phyloP scores from a whole-genome alignment of 2,888 invertebrate species.

The Cryptocephalus primarius region DNA sequence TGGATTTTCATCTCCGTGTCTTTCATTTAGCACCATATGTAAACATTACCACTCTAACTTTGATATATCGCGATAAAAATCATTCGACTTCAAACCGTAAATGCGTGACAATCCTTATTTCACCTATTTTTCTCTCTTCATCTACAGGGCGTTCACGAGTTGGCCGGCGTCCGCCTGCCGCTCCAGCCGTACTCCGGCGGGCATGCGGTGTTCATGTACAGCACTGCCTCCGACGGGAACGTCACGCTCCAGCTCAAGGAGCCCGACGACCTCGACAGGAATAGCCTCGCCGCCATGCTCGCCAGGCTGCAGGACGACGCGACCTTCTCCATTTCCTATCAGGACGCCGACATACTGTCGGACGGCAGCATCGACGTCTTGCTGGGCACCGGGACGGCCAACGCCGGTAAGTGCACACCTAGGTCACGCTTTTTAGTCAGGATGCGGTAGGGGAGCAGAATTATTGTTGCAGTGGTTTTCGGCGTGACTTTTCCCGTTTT shows the following conservation, averaged over 20 bases:
- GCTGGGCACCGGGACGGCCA: conserved; percentile 45
- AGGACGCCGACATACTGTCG: conserved; percentile 63
- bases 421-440: background rate
- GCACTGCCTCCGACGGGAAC: conserved; percentile 53
- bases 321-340: conserved; percentile 60
- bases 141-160: conserved; percentile 35
- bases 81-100: too few relatives aligned
- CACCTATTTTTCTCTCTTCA: background rate
- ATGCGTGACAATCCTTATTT: too few relatives aligned
- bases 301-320: conserved; percentile 49
- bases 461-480: too few relatives aligned
- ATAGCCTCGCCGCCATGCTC: conserved; percentile 38
- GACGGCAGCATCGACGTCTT: conserved; percentile 48
- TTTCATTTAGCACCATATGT: too few relatives aligned
- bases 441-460: too few relatives aligned
- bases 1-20: too few relatives aligned
- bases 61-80: too few relatives aligned
- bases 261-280: conserved; percentile 40
- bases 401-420: conserved; percentile 30
- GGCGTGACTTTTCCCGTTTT: too few relatives aligned
- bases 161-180: conserved; percentile 40
- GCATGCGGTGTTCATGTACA: conserved; percentile 59
- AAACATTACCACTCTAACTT: too few relatives aligned
- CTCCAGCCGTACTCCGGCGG: conserved; percentile 45
- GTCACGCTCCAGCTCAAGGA: conserved; percentile 54